Evolutionary conservation across 2,113 vertebrate species (phyloP).

Genomic region (Vidua macroura): DNA sequence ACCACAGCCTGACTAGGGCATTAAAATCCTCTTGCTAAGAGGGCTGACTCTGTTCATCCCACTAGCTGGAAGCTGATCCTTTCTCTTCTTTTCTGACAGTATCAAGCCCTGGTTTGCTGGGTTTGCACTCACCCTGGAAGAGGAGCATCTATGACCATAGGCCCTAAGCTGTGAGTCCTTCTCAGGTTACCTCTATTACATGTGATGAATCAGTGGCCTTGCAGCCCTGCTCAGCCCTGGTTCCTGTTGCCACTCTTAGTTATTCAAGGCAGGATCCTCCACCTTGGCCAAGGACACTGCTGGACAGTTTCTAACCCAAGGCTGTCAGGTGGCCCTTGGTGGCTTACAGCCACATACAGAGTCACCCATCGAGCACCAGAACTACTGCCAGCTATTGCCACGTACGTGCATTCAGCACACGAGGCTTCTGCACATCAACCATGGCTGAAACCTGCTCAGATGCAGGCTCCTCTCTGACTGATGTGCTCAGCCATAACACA

Average conservation of each 20-base stretch:
- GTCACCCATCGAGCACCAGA: background rate
- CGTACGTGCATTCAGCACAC: fast-evolving
- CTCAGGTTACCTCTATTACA: fast-evolving
- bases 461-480: background rate
- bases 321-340: background rate
- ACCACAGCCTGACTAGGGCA: background rate
- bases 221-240: background rate
- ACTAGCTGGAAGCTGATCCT: background rate
- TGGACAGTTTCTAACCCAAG: background rate
- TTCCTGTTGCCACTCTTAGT: background rate
- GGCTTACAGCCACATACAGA: background rate
- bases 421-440: background rate
- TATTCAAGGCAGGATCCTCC: background rate
- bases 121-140: fast-evolving
- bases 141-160: background rate
- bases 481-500: background rate
- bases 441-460: background rate
- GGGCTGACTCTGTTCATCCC: background rate
- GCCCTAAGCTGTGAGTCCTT: background rate
- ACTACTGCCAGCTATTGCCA: background rate
- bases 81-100: background rate
- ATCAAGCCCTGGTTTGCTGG: background rate
- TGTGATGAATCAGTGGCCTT: background rate
- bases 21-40: background rate
- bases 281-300: background rate